Evolutionary conservation across 2,888 invertebrate genomes (phyloP).

Genomic region (Drosophila mimica): DNA sequence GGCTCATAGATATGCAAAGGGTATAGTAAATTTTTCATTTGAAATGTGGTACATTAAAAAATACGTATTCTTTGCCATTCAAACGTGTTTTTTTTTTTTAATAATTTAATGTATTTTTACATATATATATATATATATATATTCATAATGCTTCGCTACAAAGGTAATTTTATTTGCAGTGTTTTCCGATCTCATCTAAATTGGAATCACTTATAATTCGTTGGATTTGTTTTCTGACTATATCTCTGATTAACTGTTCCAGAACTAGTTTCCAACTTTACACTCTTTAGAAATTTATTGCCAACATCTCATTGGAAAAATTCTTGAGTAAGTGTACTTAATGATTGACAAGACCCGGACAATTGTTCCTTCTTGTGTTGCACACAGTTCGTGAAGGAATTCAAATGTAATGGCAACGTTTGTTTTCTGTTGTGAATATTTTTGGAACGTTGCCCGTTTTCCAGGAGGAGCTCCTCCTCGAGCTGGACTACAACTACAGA

Average conservation of each 20-base stretch:
- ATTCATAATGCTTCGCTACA: neutral
- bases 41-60: neutral
- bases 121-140: neutral
- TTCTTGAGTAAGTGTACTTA: neutral
- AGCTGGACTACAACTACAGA: neutral
- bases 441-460: constrained; percentile 29
- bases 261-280: neutral
- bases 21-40: neutral
- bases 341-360: neutral
- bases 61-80: neutral
- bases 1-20: neutral
- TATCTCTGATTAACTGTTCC: neutral
- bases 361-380: neutral
- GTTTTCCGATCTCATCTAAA: neutral
- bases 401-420: constrained; percentile 38
- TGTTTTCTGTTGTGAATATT: constrained; percentile 19
- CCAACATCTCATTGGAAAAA: neutral
- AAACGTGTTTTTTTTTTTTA: neutral
- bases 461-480: neutral
- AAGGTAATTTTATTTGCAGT: neutral
- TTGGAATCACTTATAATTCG: neutral
- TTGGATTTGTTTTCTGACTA: neutral
- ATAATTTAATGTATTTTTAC: neutral
- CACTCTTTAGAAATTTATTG: neutral
- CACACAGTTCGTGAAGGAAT: constrained; percentile 40